Evolutionary conservation across 2,113 vertebrate species (phyloP), one percentile per base, ranked within the genome.

Genomic region (Tapirus terrestris): DNA sequence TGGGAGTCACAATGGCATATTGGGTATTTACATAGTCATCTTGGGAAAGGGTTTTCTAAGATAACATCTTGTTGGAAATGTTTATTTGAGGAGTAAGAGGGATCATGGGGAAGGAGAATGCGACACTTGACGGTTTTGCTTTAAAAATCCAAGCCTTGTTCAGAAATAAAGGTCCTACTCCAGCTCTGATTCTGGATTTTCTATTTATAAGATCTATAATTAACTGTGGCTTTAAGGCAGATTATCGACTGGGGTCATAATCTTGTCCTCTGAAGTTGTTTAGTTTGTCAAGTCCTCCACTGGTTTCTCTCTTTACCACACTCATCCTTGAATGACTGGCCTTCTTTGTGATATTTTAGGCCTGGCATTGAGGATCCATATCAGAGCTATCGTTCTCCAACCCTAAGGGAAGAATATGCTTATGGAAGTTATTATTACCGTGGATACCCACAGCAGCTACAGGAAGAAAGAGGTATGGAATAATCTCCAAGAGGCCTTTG

Each of bases 381-480:
- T 53, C 87, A 91, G 96, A 96, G 91, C 29, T 91, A 98, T 21
- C 73, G 84, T n/a, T 75, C 96, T 89, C 45, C 90, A 29, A 73
- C 43, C 36, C 95, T 93, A 0, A 3, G 97, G 91, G 97, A 98
- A 17, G 94, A 98, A 17, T 96, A 98, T 9, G 5, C 73, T 21
- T 98, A 98, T 60, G 95, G 95, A 72, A 67, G 70, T 45, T 94
- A 97, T 8, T 96, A 96, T 83, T 92, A 97, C 68, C 98, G 45
- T 12, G 21, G 98, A 95, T 96, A 92, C 58, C 96, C 85, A 0
- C 94, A 81, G 89, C 23, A 36, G 1, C 83, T 89, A 79, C 97
- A 67, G 51, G 79, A 65, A n/a, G 97, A 98, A 79, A 98, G 97
- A 98, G 98, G 99, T 99, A 98, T 0, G 67, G 45, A 51, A 13